Base-by-base conservation (phyloP, 2,888 invertebrate genomes). In the Apoderus coryli region DNA sequence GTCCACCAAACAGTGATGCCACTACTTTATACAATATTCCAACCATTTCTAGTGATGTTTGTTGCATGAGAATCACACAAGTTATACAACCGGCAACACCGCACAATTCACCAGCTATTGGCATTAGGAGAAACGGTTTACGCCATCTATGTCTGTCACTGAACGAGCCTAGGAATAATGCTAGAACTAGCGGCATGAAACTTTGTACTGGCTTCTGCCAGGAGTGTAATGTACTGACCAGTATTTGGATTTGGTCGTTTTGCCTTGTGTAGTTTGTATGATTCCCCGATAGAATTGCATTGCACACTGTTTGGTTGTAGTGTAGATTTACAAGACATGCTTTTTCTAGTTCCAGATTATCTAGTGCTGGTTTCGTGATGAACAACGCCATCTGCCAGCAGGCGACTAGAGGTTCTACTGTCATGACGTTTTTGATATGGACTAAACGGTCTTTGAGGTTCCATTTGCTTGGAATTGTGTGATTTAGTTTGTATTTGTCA, bases 1-100 rank as follows among this genome's bases (percentile, higher is more conserved):
- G 54, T 14, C 72, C 69, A 15, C 74, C 73, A 12, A 65, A 63
- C 13, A 72, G 49, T 0, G 71, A 66, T 2, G 65, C 60, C 2
- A 70, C 60, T 2, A 70, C 43, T n/a, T 62, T 60, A 53, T 70
- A 67, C 29, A 64, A 60, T 28, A 69, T 45, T 4, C 61, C 69
- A 30, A 64, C 67, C 0, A 55, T 50, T 60, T 67, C 52, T 29
- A 59, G 33, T 2, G 55, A 65, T 62, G 65, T 65, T 44, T 65
- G 60, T 6, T 59, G 36, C 46, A 69, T 67, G 43, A 56, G 67
- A 42, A 66, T 57, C 1, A 63, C 64, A 10, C 66, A 57, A 10
- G 69, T 42, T 3, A 69, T 50, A 28, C 67, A 50, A 13, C 67
- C 66, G 22, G 59, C 29, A 3, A 62, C 47, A 1, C 67, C 61